These are phyloP conservation scores for Mesodorylaimus sp. DNA, from an alignment of 2,888 invertebrate genomes.

Conservation along the genomic window DNA sequence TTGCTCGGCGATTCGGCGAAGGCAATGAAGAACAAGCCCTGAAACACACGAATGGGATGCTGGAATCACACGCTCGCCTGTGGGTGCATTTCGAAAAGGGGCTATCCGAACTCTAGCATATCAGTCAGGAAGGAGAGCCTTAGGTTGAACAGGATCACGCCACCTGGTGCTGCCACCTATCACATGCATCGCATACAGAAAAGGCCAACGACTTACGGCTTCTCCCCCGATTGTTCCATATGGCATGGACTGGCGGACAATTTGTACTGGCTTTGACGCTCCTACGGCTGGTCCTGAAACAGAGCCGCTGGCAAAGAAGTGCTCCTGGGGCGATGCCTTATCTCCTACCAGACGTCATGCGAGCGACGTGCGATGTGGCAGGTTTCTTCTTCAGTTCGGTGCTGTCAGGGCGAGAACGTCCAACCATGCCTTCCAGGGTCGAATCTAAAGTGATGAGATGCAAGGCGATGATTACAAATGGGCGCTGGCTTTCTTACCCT, in stretches of 20 bases:
- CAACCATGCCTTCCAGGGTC: slow-evolving; percentile 28
- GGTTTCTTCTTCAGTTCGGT: slow-evolving; percentile 27
- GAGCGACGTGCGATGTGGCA: slow-evolving; percentile 30
- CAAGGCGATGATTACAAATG: not conserved
- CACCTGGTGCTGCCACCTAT: too few species aligned
- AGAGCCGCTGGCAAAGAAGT: not conserved
- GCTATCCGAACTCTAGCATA: too few species aligned
- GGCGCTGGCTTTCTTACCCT: slow-evolving; percentile 16
- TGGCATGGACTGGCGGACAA: slow-evolving; percentile 33
- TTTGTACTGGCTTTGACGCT: slow-evolving; percentile 28
- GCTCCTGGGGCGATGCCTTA: too few species aligned
- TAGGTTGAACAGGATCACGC: too few species aligned
- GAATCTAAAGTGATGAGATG: slow-evolving; percentile 18
- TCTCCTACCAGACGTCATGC: slow-evolving; percentile 31
- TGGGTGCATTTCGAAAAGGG: too few species aligned
- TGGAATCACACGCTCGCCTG: too few species aligned
- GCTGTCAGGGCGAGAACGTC: slow-evolving; percentile 26
- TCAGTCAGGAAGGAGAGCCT: too few species aligned
- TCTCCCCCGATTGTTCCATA: slow-evolving; percentile 27
- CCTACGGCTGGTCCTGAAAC: slow-evolving; percentile 25
- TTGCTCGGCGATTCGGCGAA: slow-evolving; percentile 29
- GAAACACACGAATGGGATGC: too few species aligned
- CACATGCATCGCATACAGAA: too few species aligned
- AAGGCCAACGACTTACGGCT: slow-evolving; percentile 14
- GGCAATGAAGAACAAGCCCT: slow-evolving; percentile 33